A percentile compares a stretch with the other conserved stretches of the same genome.
phyloP scores from a whole-genome alignment of 2,888 invertebrate species.

The Plagodis pulveraria region DNA sequence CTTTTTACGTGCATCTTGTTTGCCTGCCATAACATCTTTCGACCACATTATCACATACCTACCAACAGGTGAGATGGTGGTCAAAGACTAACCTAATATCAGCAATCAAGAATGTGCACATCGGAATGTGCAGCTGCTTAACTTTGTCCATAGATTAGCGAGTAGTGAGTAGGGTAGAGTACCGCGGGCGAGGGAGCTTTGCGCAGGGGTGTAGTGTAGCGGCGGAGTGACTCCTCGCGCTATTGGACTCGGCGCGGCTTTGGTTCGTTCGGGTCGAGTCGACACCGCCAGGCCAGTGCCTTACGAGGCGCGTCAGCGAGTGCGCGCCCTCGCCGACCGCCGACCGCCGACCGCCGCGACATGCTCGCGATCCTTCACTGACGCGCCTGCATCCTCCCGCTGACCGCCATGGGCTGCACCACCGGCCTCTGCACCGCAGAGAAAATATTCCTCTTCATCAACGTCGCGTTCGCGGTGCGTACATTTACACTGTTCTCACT shows the following conservation, averaged over 20 bases:
- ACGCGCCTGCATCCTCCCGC: not conserved
- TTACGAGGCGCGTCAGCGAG: conserved; percentile 60
- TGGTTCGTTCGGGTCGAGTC: not conserved
- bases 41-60: too few species aligned
- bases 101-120: too few species aligned
- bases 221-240: conserved; percentile 6
- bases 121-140: not conserved
- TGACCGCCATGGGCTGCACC: conserved; percentile 62
- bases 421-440: conserved; percentile 69
- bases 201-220: conserved; percentile 7
- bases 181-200: conserved; percentile 8
- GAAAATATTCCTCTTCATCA: conserved; percentile 79
- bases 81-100: too few species aligned
- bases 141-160: not conserved
- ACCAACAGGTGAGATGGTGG: too few species aligned
- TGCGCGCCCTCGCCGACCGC: conserved; percentile 29
- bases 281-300: conserved; percentile 57
- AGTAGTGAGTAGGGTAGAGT: not conserved
- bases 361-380: conserved; percentile 12
- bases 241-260: not conserved
- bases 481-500: conserved; percentile 8
- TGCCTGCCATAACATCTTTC: too few species aligned
- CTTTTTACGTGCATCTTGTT: too few species aligned
- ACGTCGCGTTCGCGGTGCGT: conserved; percentile 78
- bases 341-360: conserved; percentile 22